Evolutionary conservation across 2,888 invertebrate species (phyloP).

Genomic region (Lingula anatina): DNA sequence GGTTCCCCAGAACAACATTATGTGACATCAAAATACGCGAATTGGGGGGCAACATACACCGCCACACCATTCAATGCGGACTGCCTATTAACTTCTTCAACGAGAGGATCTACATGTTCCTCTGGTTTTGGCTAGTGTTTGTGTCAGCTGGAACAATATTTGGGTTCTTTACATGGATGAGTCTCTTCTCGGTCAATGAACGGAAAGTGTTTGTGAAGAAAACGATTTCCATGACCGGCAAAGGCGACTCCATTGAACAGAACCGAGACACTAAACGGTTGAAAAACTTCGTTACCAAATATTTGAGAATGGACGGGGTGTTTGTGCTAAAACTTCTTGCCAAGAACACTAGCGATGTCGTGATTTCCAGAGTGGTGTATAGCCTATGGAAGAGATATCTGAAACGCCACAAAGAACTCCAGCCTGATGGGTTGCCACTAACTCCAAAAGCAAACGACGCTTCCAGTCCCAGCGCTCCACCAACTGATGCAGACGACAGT

Average conservation of each 20-base stretch:
- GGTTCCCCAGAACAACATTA: constrained; percentile 48
- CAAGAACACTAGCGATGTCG: constrained; percentile 48
- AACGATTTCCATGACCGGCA: constrained; percentile 53
- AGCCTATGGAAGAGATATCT: constrained; percentile 50
- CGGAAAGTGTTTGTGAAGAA: constrained; percentile 52
- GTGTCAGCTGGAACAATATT: constrained; percentile 41
- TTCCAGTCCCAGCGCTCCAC: too few relatives aligned
- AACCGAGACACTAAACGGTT: constrained; percentile 46
- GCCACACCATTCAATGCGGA: too few relatives aligned
- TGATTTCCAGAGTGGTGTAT: constrained; percentile 46
- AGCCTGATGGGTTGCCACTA: too few relatives aligned
- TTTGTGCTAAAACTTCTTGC: constrained; percentile 47
- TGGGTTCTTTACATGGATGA: constrained; percentile 43
- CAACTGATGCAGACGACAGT: too few relatives aligned
- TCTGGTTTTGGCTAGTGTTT: constrained; percentile 52
- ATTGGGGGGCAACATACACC: constrained; percentile 44
- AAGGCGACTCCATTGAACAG: constrained; percentile 44
- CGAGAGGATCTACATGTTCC: constrained; percentile 50
- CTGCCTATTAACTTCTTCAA: too few relatives aligned
- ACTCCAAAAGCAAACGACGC: too few relatives aligned
- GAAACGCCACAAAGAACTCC: too few relatives aligned
- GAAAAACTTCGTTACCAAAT: constrained; percentile 45
- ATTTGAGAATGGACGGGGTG: constrained; percentile 48
- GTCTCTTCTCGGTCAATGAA: constrained; percentile 48
- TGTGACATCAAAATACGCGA: constrained; percentile 50